Conservation (phyloP, 2,888 invertebrate genomes). For the Mimas tiliae region DNA sequence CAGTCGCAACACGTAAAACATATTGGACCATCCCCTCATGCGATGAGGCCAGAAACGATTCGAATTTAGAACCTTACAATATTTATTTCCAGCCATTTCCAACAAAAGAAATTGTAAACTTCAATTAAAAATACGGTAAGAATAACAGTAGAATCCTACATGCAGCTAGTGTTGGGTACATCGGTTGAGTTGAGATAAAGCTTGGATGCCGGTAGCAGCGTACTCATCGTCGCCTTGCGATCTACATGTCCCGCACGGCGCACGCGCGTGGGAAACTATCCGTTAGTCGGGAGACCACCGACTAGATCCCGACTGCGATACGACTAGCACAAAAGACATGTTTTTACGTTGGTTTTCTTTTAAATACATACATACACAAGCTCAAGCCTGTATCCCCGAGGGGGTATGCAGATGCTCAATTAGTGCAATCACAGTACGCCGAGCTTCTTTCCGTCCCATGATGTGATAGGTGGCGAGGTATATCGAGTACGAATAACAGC, state of each 20-base stretch:
- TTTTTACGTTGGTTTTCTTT: neutral
- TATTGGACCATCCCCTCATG: neutral
- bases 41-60: neutral
- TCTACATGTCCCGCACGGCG: slow-evolving; percentile 54
- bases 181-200: slow-evolving; percentile 36
- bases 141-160: slow-evolving; percentile 19
- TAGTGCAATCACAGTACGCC: no score
- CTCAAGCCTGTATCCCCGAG: no score
- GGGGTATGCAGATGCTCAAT: no score
- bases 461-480: no score
- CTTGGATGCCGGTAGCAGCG: slow-evolving; percentile 31
- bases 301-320: slow-evolving; percentile 27
- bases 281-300: slow-evolving; percentile 43
- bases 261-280: slow-evolving; percentile 56
- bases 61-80: slow-evolving; percentile 23
- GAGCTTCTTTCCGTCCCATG: no score
- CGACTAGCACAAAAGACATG: slow-evolving; percentile 16
- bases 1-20: no score
- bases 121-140: slow-evolving; percentile 3
- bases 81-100: neutral
- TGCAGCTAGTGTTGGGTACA: neutral
- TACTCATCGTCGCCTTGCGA: slow-evolving; percentile 47
- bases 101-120: slow-evolving; percentile 25
- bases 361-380: neutral
- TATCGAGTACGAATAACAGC: no score